Evolutionary conservation across 2,797 vertebrate genomes (phyloP).

Genomic region (Siniperca scherzeri): DNA sequence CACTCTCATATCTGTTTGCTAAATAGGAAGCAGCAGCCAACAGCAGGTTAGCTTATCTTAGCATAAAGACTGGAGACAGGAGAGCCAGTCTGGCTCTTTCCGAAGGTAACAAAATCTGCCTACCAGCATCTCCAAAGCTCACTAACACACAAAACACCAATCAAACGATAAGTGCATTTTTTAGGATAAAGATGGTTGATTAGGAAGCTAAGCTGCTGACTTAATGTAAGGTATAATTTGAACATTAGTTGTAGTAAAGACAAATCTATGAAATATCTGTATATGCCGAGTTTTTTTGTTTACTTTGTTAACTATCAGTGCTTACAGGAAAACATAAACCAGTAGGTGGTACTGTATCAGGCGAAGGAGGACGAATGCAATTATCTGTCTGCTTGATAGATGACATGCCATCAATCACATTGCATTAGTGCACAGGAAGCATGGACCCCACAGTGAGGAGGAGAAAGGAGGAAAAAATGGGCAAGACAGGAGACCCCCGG

Average conservation of each 20-base stretch:
- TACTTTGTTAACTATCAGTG: not conserved
- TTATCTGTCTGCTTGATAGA: conserved; percentile 70
- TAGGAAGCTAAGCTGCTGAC: not conserved
- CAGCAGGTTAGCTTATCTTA: not conserved
- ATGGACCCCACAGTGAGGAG: conserved; percentile 33
- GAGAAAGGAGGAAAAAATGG: conserved; percentile 7
- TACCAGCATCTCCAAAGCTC: not conserved
- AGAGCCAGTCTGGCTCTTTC: not conserved
- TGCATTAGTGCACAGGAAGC: conserved; percentile 41
- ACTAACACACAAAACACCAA: not conserved
- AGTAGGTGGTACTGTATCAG: conserved; percentile 28
- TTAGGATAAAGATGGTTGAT: not conserved
- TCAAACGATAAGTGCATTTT: not conserved
- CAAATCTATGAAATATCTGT: not conserved
- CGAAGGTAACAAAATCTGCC: not conserved
- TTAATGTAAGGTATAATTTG: not conserved
- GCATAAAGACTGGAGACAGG: not conserved
- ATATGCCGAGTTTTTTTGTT: not conserved
- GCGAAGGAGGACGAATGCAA: conserved; percentile 38
- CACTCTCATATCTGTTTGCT: not conserved
- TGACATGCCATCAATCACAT: conserved; percentile 70
- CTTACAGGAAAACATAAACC: conserved; percentile 39
- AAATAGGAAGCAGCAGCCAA: not conserved
- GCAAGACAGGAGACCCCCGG: conserved; percentile 7
- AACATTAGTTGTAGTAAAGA: not conserved